A percentile compares a stretch with the other conserved stretches of the same genome.
These are phyloP conservation scores for Papilio dardanus DNA, from an alignment of 1,140 invertebrate species.

Conservation along the genomic window DNA sequence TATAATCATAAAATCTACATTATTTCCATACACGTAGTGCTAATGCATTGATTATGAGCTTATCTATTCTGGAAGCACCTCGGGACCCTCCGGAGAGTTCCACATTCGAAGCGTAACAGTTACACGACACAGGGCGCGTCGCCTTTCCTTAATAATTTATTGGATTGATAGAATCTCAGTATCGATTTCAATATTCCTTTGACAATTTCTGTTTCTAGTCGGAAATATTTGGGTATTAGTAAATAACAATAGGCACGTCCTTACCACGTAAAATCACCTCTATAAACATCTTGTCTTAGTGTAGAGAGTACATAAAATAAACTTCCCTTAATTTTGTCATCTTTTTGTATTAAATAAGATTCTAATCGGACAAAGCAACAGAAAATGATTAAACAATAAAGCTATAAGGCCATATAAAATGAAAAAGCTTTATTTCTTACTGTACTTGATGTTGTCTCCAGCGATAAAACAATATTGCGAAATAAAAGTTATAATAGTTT, in stretches of 20 bases:
- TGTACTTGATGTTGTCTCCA: neutral
- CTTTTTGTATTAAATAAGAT: neutral
- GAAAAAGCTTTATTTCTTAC: neutral
- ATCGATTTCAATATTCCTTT: slow-evolving; percentile 37
- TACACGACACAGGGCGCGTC: slow-evolving; percentile 52
- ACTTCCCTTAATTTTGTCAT: neutral
- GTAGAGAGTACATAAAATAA: neutral
- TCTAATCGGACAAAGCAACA: neutral
- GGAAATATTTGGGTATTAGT: neutral
- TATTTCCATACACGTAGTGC: slow-evolving; percentile 40
- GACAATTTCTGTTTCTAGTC: slow-evolving; percentile 9
- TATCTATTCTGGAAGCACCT: slow-evolving; percentile 46
- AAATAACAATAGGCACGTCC: neutral
- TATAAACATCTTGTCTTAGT: neutral
- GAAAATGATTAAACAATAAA: neutral
- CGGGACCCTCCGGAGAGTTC: slow-evolving; percentile 39
- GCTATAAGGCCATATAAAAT: neutral
- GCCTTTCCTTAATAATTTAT: slow-evolving; percentile 63
- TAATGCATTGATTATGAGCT: slow-evolving; percentile 56
- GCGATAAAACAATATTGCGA: slow-evolving; percentile 39
- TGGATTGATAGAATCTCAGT: slow-evolving; percentile 59
- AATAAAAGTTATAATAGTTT: slow-evolving; percentile 57
- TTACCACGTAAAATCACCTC: neutral
- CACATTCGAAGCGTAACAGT: slow-evolving; percentile 47
- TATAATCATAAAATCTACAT: slow-evolving; percentile 27